Base-by-base conservation (phyloP, 2,113 vertebrate genomes). In the Cynopterus brachyotis region DNA sequence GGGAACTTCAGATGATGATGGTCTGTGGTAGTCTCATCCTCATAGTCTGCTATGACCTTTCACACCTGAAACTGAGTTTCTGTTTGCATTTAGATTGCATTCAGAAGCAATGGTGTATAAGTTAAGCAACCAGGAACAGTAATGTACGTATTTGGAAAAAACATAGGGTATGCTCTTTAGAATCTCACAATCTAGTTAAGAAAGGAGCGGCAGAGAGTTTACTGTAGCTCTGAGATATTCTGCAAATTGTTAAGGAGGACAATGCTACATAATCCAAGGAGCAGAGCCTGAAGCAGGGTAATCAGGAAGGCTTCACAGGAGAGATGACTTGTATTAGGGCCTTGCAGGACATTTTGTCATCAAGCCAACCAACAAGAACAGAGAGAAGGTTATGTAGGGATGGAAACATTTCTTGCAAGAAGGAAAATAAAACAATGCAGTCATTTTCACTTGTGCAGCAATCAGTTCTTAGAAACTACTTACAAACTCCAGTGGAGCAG, bases 401-500 rank as follows among this genome's bases (percentile, higher is more conserved):
- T 95, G 85, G 93, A 91, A 97, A 96, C 81, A 94, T 92, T 78
- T 94, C 96, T 97, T 98, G 97, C 96, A 94, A 97, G 85, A 92
- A 96, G 94, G 96, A 93, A 96, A 91, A 88, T 91, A 95, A 94
- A 97, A 96, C 95, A 97, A 96, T 96, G 96, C 96, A 96, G 94
- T 94, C 91, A 93, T 93, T 97, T 97, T 96, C 96, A 96, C 89
- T 96, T 97, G 94, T 89, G 93, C 93, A 95, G 95, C 96, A 96
- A 96, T 96, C 96, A 94, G 81, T 95, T 96, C 93, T 96, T 93
- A 95, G 91, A 96, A 97, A 93, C 96, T 93, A 97, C 95, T 97
- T 91, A 96, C 97, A 97, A 97, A 98, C 96, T 97, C 96, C 96
- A 97, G 96, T 89, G 96, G 89, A 94, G 96, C 96, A 98, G 97